Evolutionary conservation across 2,888 invertebrate species (phyloP), one percentile per base, ranked within the genome.

Genomic region (Eupithecia vulgata): DNA sequence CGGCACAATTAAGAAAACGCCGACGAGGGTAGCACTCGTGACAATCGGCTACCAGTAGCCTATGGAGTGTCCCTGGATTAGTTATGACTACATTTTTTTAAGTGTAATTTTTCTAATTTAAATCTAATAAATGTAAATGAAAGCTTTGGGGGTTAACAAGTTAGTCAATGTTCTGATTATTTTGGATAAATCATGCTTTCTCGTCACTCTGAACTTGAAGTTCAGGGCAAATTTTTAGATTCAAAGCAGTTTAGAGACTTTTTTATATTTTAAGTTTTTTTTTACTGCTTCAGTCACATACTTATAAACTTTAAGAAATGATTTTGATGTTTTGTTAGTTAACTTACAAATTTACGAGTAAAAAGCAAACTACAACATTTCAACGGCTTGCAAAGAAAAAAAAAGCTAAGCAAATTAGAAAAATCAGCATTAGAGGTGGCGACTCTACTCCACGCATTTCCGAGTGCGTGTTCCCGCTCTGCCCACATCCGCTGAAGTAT

Each of bases 1-100:
- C 93, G 94, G 94, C 93, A 94, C 94, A 94, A 94, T 94, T 94
- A 94, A 94, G 94, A 94, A 94, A 94, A 92, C 91, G 91, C 90
- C 91, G 90, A 87, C 91, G 91, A 91, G 92, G 90, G 93, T 92
- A 93, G 92, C 93, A 89, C 92, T 94, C 92, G 93, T 93, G 93
- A 93, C 92, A 91, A 89, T 87, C 90, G 87, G 86, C 85, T 85
- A 85, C 90, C 82, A 81, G 84, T 71, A 75, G 70, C 71, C 85
- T 67, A 81, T 92, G 84, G 93, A 93, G 93, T 79, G 76, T 84
- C 83, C 76, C 69, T 78, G 78, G 57, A 80, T 75, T 77, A 80
- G 79, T 79, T 79, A 72, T 80, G 83, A 75, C 82, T 78, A 37
- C 0, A 42, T 21, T 65, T 40, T 21, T 40, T 40, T 4, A 30